phyloP scores from a whole-genome alignment of 2,113 vertebrate species.

The Pachypanchax playfairii region DNA sequence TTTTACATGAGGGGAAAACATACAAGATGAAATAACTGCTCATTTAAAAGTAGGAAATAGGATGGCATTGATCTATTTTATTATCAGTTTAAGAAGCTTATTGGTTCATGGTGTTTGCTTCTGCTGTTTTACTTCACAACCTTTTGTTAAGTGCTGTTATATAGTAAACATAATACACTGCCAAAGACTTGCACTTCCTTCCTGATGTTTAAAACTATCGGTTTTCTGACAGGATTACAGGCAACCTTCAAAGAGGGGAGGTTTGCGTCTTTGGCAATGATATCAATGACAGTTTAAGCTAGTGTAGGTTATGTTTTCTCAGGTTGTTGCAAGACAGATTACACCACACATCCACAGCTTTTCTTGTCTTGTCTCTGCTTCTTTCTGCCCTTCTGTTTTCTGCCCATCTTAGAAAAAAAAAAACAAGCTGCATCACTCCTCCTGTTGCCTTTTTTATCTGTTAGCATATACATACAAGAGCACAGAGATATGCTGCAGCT shows the following conservation, averaged over 20 bases:
- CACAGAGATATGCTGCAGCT: conserved; percentile 38
- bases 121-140: too few species aligned
- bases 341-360: conserved; percentile 24
- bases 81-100: not conserved
- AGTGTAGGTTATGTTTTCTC: conserved; percentile 40
- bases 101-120: conserved; percentile 18
- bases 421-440: conserved; percentile 44
- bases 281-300: conserved; percentile 41
- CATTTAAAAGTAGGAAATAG: conserved; percentile 2
- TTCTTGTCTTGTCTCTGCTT: conserved; percentile 12
- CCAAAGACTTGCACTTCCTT: conserved; percentile 61
- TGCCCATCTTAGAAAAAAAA: conserved; percentile 45
- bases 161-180: conserved; percentile 70
- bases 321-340: conserved; percentile 36
- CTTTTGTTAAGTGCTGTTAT: conserved; percentile 68
- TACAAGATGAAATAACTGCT: conserved; percentile 1
- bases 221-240: conserved; percentile 74
- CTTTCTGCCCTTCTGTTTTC: conserved; percentile 35
- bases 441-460: conserved; percentile 17
- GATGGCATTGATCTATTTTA: not conserved
- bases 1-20: conserved; percentile 24
- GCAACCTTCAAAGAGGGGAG: conserved; percentile 75
- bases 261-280: conserved; percentile 78
- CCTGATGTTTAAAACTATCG: conserved; percentile 77
- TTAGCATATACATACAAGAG: conserved; percentile 20